Evolutionary conservation across 2,113 vertebrate genomes (phyloP).

Genomic region (Oreotrochilus melanogaster): DNA sequence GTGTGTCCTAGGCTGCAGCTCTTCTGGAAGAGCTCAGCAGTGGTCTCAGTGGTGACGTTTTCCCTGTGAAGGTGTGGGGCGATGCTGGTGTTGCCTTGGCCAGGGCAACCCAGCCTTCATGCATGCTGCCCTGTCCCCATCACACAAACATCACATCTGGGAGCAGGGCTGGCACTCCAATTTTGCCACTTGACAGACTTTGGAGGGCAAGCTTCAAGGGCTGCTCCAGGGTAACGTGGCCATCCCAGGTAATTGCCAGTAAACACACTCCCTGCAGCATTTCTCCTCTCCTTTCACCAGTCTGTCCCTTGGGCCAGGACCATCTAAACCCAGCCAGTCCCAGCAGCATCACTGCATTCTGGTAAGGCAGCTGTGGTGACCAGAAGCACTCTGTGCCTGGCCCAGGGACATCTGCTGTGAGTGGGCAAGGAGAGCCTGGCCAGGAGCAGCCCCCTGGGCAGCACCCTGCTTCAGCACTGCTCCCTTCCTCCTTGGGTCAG

Average conservation of each 20-base stretch:
- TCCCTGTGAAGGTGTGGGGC: accelerated
- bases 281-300: not conserved
- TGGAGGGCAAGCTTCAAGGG: not conserved
- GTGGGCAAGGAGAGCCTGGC: not conserved
- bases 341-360: not conserved
- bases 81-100: accelerated
- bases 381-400: not conserved
- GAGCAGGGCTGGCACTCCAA: not conserved
- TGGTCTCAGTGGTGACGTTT: accelerated
- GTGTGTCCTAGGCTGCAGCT: not conserved
- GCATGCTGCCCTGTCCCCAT: accelerated
- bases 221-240: accelerated
- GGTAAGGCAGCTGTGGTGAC: accelerated
- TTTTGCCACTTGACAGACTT: not conserved
- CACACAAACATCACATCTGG: not conserved
- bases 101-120: accelerated
- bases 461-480: accelerated
- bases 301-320: not conserved
- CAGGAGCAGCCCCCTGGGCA: accelerated
- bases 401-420: accelerated
- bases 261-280: not conserved
- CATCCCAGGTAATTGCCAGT: accelerated
- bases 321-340: not conserved
- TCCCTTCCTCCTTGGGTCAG: not conserved
- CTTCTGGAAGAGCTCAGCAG: not conserved